Evolutionary conservation across 2,888 invertebrate species (phyloP), one percentile per base, ranked within the genome.

Genomic region (Amiota mariae): DNA sequence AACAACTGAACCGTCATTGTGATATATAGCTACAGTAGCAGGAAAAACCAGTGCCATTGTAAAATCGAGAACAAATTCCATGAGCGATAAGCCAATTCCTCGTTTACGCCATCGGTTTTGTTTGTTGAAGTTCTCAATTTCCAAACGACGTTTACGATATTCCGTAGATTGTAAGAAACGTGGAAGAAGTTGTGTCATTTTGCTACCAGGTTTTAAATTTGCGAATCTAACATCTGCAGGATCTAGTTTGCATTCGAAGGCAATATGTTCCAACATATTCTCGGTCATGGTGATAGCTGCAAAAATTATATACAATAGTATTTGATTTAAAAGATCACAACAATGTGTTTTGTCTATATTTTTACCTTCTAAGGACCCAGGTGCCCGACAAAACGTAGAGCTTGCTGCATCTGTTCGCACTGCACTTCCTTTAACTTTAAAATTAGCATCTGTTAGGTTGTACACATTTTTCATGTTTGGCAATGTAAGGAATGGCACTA

Each of bases 311-410:
- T 6, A 36, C 6, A n/a, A n/a, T n/a, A n/a, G n/a, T 6, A 0
- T 36, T 36, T 36, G 0, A 6, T 36, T 36, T 6, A 36, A 2
- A 36, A 6, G 36, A 36, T 57, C 18, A 57, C 4, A 15, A 57
- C 2, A 10, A 57, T 10, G 10, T 9, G 4, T 0, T 10, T 10
- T 15, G 8, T 13, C n/a, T n/a, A 63, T 12, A n/a, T 46, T 18
- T 8, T 49, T 48, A 66, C 66, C 66, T 90, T 95, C 94, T 0
- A 93, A 87, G 0, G 92, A 90, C 2, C 84, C 85, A 0, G 87
- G 95, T 2, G 93, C 92, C 82, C 95, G 90, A 80, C 93, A 93
- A 89, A 92, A 94, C 0, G 95, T 94, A 76, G 93, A 93, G 10
- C 92, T 91, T 1, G 94, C 92, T 1, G 92, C 90, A 80, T 95